phyloP scores from a whole-genome alignment of 2,797 vertebrate species.

The Poecilia gillii region DNA sequence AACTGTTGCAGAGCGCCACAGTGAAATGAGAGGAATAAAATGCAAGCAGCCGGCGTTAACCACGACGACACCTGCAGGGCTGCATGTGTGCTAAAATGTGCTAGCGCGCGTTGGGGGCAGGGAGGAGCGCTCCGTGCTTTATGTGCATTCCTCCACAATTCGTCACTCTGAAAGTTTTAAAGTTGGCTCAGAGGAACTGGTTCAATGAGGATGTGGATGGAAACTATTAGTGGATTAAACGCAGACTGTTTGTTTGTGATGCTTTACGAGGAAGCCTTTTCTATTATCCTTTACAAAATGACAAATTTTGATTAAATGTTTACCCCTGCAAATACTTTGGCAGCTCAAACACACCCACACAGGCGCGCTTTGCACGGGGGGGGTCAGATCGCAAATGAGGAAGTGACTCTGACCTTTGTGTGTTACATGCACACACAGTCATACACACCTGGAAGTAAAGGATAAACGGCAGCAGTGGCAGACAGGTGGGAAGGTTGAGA shows the following conservation, averaged over 20 bases:
- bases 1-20: slow-evolving; percentile 22
- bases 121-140: not conserved
- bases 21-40: slow-evolving; percentile 15
- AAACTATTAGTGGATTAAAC: slow-evolving; percentile 61
- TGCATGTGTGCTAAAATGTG: slow-evolving; percentile 15
- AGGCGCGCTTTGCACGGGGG: slow-evolving; percentile 21
- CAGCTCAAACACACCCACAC: slow-evolving; percentile 1
- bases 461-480: slow-evolving; percentile 22
- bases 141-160: not conserved
- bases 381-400: slow-evolving; percentile 73
- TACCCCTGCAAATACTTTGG: slow-evolving; percentile 30
- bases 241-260: not conserved
- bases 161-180: not conserved
- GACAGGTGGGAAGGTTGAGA: slow-evolving; percentile 48
- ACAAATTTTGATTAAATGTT: not conserved
- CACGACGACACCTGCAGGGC: slow-evolving; percentile 61
- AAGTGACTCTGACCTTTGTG: slow-evolving; percentile 78
- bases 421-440: slow-evolving; percentile 14
- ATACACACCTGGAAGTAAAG: slow-evolving; percentile 63
- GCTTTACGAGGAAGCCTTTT: not conserved
- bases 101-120: not conserved
- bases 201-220: slow-evolving; percentile 18
- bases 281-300: not conserved
- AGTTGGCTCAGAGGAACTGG: not conserved
- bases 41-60: slow-evolving; percentile 54